A percentile compares a stretch with the other conserved stretches of the same genome.
Conservation (phyloP, 2,113 vertebrate species). For the Numenius arquata region DNA sequence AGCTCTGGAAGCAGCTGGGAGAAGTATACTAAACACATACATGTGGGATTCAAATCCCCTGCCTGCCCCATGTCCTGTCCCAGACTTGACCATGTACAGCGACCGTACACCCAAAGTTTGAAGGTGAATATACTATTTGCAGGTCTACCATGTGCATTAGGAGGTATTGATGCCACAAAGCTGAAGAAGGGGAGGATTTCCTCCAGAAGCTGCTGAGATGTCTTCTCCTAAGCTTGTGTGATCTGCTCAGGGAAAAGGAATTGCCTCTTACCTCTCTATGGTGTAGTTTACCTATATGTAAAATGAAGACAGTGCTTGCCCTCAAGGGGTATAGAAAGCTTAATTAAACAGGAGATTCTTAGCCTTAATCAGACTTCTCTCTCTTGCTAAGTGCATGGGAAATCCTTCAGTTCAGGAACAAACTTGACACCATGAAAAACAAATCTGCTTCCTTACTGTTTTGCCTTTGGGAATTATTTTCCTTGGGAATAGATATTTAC, state of each 20-base stretch:
- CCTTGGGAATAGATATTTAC: not conserved
- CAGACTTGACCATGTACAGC: fast-evolving
- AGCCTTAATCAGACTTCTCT: constrained; percentile 39
- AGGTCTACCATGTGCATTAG: fast-evolving
- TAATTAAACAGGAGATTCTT: constrained; percentile 45
- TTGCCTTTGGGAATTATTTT: constrained; percentile 28
- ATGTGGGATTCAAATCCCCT: not conserved
- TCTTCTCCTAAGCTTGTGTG: not conserved
- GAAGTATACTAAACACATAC: not conserved
- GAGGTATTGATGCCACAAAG: not conserved
- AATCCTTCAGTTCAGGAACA: constrained; percentile 30
- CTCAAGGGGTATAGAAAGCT: not conserved
- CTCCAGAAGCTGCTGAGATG: not conserved
- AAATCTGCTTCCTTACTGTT: not conserved
- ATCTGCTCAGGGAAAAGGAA: not conserved
- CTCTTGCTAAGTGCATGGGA: constrained; percentile 13
- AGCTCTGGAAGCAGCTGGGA: not conserved
- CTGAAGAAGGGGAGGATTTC: not conserved
- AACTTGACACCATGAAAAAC: constrained; percentile 43
- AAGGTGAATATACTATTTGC: not conserved
- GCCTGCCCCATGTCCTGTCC: fast-evolving
- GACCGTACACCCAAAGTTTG: fast-evolving
- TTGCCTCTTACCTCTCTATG: not conserved
- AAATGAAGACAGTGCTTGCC: constrained; percentile 13
- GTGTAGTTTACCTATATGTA: constrained; percentile 22